Evolutionary conservation across 2,113 vertebrate genomes (phyloP).

Genomic region (Aspidoscelis tigris): DNA sequence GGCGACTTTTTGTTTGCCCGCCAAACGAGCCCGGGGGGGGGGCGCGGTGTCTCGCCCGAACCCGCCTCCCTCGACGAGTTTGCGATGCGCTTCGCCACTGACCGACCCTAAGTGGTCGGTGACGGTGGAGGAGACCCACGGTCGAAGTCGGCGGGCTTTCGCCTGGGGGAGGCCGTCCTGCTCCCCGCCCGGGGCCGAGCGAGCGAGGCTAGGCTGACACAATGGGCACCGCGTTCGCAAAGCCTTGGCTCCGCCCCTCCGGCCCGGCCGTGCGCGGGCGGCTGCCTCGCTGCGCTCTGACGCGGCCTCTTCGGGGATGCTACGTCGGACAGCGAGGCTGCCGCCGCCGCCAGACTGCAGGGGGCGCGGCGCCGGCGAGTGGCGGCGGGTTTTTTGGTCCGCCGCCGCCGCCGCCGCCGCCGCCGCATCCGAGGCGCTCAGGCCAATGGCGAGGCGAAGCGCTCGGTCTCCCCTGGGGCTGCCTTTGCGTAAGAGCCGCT

Average conservation of each 20-base stretch:
- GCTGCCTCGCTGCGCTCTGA: neutral
- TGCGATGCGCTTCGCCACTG: neutral
- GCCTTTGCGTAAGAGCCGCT: neutral
- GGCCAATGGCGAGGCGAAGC: neutral
- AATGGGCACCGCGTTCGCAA: neutral
- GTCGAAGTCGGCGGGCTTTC: too few species aligned
- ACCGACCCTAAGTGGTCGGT: neutral
- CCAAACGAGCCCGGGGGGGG: too few species aligned
- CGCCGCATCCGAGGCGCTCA: too few species aligned
- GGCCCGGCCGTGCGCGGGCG: neutral
- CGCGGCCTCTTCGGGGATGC: neutral
- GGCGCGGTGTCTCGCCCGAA: too few species aligned
- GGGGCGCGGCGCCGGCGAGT: too few species aligned
- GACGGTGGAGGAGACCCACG: neutral
- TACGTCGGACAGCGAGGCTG: neutral
- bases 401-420: too few species aligned
- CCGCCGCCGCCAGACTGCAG: neutral
- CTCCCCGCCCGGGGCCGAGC: too few species aligned
- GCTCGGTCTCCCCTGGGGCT: neutral
- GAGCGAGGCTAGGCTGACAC: neutral
- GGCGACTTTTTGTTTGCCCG: too few species aligned
- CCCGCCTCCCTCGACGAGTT: too few species aligned
- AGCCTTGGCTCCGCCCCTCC: neutral
- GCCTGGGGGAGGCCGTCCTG: too few species aligned
- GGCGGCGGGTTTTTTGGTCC: neutral